Conservation (phyloP, 2,797 vertebrate genomes). For the Neopelma chrysocephalum region DNA sequence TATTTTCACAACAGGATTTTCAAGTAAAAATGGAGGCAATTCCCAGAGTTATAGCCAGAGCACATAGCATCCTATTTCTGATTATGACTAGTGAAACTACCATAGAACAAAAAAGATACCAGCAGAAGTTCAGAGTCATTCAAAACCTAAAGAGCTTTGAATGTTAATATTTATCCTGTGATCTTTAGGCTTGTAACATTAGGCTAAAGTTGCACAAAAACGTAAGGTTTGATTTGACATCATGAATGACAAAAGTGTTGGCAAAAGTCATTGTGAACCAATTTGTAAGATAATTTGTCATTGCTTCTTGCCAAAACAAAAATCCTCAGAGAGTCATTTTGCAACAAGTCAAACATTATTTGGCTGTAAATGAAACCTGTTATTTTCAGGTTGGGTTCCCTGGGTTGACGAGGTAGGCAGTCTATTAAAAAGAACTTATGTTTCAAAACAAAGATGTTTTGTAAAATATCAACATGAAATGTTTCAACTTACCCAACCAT, state of each 20-base stretch:
- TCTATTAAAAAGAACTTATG: neutral
- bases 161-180: neutral
- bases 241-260: neutral
- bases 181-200: neutral
- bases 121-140: neutral
- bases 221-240: neutral
- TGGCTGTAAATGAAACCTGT: neutral
- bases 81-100: neutral
- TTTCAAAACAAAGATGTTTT: neutral
- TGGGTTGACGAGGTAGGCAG: neutral
- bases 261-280: neutral
- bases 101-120: neutral
- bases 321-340: neutral
- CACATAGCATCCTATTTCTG: neutral
- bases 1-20: neutral
- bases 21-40: neutral
- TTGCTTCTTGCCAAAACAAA: neutral
- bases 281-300: neutral
- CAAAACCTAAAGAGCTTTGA: neutral
- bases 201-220: neutral
- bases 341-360: neutral
- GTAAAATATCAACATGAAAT: slow-evolving; percentile 38
- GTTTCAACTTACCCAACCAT: slow-evolving; percentile 25
- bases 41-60: neutral
- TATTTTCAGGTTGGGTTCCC: neutral